These are phyloP conservation scores for Pogonomyrmex californicus DNA, from an alignment of 1,140 invertebrate species.

Conservation along the genomic window DNA sequence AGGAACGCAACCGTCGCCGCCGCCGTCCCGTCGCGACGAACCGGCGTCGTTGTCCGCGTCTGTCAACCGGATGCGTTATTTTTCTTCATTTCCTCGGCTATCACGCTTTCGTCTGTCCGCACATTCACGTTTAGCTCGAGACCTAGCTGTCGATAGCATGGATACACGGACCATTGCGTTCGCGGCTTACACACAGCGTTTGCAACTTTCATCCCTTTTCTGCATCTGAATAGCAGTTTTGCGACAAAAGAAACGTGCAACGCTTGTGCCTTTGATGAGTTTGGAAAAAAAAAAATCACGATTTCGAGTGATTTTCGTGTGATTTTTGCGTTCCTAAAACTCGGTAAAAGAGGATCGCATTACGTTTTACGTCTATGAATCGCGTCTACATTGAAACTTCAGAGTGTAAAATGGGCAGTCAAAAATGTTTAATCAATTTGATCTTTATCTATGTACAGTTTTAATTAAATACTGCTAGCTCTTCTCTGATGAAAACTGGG, in stretches of 20 bases:
- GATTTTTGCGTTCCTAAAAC: not conserved
- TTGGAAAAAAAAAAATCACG: not conserved
- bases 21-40: constrained; percentile 28
- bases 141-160: constrained; percentile 27
- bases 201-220: not conserved
- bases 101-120: not conserved
- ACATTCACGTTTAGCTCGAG: constrained; percentile 9
- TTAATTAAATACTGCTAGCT: not conserved
- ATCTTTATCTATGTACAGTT: not conserved
- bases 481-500: not conserved
- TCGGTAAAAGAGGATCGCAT: not conserved
- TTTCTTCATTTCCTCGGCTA: constrained; percentile 72
- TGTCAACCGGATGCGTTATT: constrained; percentile 80
- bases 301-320: not conserved
- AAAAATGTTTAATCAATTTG: not conserved
- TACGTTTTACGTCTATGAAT: not conserved
- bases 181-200: not conserved
- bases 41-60: constrained; percentile 69
- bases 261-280: not conserved
- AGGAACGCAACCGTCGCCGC: constrained; percentile 44
- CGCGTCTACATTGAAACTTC: not conserved
- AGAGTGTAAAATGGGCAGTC: not conserved
- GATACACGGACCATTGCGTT: not conserved
- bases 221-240: not conserved
- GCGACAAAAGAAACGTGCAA: not conserved